Percentiles rank a stretch among this genome's conserved stretches.
These are phyloP conservation scores for Drosophila merina DNA, from an alignment of 2,888 invertebrate genomes.

Conservation along the genomic window DNA sequence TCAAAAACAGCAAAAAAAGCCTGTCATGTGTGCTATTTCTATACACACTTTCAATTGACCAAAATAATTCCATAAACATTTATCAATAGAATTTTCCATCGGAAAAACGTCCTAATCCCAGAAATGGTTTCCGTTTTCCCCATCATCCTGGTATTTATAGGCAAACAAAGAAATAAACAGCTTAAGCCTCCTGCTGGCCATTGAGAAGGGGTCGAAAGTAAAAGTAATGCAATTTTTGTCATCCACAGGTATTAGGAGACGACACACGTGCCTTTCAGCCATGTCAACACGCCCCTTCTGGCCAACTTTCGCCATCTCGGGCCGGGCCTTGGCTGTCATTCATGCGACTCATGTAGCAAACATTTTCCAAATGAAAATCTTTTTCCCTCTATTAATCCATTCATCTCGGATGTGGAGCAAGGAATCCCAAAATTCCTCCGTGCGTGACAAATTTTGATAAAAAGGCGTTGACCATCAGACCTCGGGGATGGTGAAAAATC, in stretches of 20 bases:
- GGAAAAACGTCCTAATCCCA: slow-evolving; percentile 8
- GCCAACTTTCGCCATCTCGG: background rate
- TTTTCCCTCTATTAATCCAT: slow-evolving; percentile 75
- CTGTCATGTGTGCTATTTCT: too few species aligned
- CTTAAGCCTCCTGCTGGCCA: slow-evolving; percentile 24
- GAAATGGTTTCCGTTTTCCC: slow-evolving; percentile 14
- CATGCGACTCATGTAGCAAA: slow-evolving; percentile 80
- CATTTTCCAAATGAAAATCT: slow-evolving; percentile 79
- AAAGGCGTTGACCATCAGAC: slow-evolving; percentile 52
- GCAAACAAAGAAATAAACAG: slow-evolving; percentile 40
- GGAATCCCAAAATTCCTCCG: slow-evolving; percentile 44
- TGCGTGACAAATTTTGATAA: slow-evolving; percentile 80
- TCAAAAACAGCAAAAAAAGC: too few species aligned
- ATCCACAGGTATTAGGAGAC: slow-evolving; percentile 68
- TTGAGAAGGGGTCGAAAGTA: slow-evolving; percentile 51
- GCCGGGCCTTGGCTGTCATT: slow-evolving; percentile 63
- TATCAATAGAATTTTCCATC: slow-evolving; percentile 36
- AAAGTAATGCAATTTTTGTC: slow-evolving; percentile 69
- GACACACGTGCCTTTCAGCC: slow-evolving; percentile 24
- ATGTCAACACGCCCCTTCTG: slow-evolving; percentile 26
- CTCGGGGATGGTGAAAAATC: slow-evolving; percentile 7
- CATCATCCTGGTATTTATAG: slow-evolving; percentile 28
- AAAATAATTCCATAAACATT: slow-evolving; percentile 23
- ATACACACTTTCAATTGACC: background rate
- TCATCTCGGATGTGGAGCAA: slow-evolving; percentile 25